phyloP scores from a whole-genome alignment of 2,113 vertebrate species.

The Pseudopipra pipra region DNA sequence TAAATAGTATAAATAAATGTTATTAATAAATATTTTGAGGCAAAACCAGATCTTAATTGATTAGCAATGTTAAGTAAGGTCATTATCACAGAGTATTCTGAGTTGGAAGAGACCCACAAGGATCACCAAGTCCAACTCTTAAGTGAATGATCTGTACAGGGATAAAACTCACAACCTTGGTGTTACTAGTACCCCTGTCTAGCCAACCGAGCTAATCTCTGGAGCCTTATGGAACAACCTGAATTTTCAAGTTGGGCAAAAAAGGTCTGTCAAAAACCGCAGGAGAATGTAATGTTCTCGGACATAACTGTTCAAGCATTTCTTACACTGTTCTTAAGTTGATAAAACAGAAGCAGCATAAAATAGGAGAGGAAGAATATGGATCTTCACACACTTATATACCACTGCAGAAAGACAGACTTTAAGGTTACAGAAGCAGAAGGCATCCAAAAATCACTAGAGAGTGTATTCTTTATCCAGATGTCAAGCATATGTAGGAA shows the following conservation, averaged over 20 bases:
- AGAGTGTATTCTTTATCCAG: background rate
- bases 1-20: background rate
- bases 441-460: background rate
- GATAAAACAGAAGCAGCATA: background rate
- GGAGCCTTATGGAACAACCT: background rate
- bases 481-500: background rate
- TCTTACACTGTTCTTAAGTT: background rate
- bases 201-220: background rate
- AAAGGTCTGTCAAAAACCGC: background rate
- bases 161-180: background rate
- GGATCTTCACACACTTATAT: background rate
- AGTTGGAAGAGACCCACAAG: background rate
- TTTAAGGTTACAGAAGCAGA: background rate
- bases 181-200: background rate
- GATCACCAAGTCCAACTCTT: background rate
- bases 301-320: background rate
- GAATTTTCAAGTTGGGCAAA: background rate
- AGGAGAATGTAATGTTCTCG: background rate
- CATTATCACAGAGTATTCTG: background rate
- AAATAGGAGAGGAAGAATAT: background rate
- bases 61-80: background rate
- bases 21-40: background rate
- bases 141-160: background rate
- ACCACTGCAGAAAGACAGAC: background rate
- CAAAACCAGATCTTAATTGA: background rate